Evolutionary conservation across 2,888 invertebrate genomes (phyloP).

Genomic region (Dusona sp.): DNA sequence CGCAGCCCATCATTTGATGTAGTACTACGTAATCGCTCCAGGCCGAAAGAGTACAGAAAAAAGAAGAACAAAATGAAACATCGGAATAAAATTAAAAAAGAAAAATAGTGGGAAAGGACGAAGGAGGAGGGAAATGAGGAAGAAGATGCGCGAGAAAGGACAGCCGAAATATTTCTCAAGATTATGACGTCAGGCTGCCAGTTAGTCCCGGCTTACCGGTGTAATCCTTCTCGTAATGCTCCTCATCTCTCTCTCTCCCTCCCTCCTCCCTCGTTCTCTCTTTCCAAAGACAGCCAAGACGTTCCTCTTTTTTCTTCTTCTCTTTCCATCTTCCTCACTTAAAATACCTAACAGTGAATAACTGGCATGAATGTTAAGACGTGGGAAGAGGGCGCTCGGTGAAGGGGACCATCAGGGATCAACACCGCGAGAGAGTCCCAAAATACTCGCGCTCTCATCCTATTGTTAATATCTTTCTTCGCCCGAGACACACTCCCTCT

Average conservation of each 20-base stretch:
- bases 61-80: neutral
- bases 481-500: slow-evolving; percentile 53
- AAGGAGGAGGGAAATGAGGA: slow-evolving; percentile 69
- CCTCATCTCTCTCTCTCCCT: slow-evolving; percentile 59
- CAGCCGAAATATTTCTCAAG: slow-evolving; percentile 82
- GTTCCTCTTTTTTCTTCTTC: slow-evolving; percentile 38
- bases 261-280: slow-evolving; percentile 32
- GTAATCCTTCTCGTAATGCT: slow-evolving; percentile 83
- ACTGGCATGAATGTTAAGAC: slow-evolving; percentile 62
- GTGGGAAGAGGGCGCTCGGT: slow-evolving; percentile 47
- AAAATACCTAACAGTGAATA: slow-evolving; percentile 69
- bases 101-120: slow-evolving; percentile 51
- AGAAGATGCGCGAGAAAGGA: slow-evolving; percentile 71
- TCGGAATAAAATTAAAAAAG: slow-evolving; percentile 28
- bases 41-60: slow-evolving; percentile 48
- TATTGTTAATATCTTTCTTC: slow-evolving; percentile 55
- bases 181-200: slow-evolving; percentile 84
- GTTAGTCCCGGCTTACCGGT: slow-evolving; percentile 83
- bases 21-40: slow-evolving; percentile 57
- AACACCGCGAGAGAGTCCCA: slow-evolving; percentile 13
- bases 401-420: slow-evolving; percentile 12
- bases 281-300: slow-evolving; percentile 37
- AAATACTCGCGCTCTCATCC: slow-evolving; percentile 30
- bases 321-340: slow-evolving; percentile 51
- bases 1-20: neutral